These are phyloP conservation scores for Poeciliopsis turrubarensis DNA, from an alignment of 2,113 vertebrate species.

Conservation along the genomic window DNA sequence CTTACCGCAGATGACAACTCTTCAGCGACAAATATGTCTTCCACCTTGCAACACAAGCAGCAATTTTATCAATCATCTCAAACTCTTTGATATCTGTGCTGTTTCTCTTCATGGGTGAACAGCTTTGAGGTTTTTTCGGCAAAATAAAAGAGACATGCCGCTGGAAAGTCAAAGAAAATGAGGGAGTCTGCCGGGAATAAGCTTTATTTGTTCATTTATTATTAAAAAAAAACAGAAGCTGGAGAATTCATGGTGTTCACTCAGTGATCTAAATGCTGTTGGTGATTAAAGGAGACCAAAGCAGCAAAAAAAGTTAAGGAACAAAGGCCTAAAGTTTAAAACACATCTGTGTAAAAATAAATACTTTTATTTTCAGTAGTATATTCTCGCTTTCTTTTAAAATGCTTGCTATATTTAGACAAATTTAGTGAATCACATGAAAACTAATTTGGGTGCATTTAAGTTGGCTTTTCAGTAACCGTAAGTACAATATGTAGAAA, in stretches of 20 bases:
- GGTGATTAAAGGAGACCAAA: not conserved
- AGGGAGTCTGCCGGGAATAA: constrained; percentile 34
- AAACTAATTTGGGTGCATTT: too few relatives aligned
- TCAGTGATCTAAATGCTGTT: constrained; percentile 20
- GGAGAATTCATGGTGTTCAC: constrained; percentile 26
- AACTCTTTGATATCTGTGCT: constrained; percentile 48
- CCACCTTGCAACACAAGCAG: constrained; percentile 37
- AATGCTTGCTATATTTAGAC: too few relatives aligned
- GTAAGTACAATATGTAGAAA: too few relatives aligned
- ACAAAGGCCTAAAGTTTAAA: not conserved
- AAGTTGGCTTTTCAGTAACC: too few relatives aligned
- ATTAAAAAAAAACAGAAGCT: constrained; percentile 25
- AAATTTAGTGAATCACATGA: too few relatives aligned
- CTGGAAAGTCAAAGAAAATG: constrained; percentile 26
- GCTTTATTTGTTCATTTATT: constrained; percentile 1
- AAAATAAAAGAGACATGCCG: constrained; percentile 26
- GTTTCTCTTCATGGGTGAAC: constrained; percentile 53
- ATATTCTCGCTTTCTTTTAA: too few relatives aligned
- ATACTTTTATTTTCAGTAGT: too few relatives aligned
- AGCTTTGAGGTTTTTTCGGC: constrained; percentile 49
- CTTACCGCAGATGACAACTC: not conserved
- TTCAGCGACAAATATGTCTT: constrained; percentile 5
- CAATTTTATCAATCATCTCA: constrained; percentile 59
- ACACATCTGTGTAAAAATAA: not conserved
- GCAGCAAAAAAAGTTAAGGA: not conserved